Evolutionary conservation across 1,140 invertebrate species (phyloP).

Genomic region (Mamestra configurata): DNA sequence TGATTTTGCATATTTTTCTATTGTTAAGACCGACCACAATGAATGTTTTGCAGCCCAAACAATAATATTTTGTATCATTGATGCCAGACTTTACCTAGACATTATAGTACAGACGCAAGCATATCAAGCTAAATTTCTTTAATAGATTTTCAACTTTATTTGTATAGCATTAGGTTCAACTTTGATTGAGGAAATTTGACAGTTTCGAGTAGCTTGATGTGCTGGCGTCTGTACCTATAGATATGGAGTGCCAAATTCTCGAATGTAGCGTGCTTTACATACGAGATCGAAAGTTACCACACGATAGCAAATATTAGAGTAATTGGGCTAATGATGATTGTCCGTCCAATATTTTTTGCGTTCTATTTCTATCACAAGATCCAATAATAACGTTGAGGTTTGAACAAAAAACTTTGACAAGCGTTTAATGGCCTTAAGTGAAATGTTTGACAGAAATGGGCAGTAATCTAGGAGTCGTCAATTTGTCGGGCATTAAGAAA

Average conservation of each 20-base stretch:
- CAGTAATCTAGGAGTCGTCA: slow-evolving; percentile 60
- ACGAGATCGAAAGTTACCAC: slow-evolving; percentile 51
- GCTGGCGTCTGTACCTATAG: neutral
- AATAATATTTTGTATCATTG: neutral
- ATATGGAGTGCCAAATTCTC: slow-evolving; percentile 4
- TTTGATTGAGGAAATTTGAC: too few relatives aligned
- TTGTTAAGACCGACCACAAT: slow-evolving; percentile 19
- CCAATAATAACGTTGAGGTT: slow-evolving; percentile 48
- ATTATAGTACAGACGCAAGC: too few relatives aligned
- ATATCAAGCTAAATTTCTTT: too few relatives aligned
- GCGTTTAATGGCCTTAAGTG: slow-evolving; percentile 47
- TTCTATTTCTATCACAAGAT: slow-evolving; percentile 46
- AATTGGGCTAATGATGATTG: slow-evolving; percentile 55
- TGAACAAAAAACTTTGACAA: slow-evolving; percentile 53
- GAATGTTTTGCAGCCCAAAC: slow-evolving; percentile 5
- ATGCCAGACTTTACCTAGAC: slow-evolving; percentile 1
- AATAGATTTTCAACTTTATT: too few relatives aligned
- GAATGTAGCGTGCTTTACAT: slow-evolving; percentile 17
- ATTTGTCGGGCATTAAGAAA: slow-evolving; percentile 60
- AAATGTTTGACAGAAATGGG: slow-evolving; percentile 55
- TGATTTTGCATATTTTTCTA: slow-evolving; percentile 39
- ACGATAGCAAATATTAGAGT: slow-evolving; percentile 47
- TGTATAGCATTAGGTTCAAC: too few relatives aligned
- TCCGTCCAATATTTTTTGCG: slow-evolving; percentile 42
- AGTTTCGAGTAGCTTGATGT: too few relatives aligned